phyloP scores from a whole-genome alignment of 2,113 vertebrate species.

The Leptosomus discolor region DNA sequence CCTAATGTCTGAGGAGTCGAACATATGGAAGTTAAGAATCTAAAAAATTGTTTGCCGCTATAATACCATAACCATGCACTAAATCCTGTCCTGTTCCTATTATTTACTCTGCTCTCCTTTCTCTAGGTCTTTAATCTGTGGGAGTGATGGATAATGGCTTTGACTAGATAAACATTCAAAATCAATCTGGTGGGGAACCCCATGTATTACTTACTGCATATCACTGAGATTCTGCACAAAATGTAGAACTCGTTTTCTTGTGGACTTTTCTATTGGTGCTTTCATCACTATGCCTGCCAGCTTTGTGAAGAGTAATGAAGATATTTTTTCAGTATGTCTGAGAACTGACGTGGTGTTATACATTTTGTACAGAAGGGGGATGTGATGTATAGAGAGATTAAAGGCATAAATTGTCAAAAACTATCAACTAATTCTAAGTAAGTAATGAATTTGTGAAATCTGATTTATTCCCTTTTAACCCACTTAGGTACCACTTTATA shows the following conservation, averaged over 20 bases:
- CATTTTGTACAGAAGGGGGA: not conserved
- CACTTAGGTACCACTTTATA: not conserved
- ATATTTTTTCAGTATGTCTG: not conserved
- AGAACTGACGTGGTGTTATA: not conserved
- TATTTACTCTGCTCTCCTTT: not conserved
- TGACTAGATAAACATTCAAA: not conserved
- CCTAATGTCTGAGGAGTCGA: rapidly evolving
- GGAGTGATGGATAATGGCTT: not conserved
- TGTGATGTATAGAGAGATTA: not conserved
- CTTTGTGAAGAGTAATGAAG: not conserved
- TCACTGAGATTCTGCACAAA: not conserved
- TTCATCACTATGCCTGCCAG: not conserved
- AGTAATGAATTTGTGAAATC: not conserved
- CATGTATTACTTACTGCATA: not conserved
- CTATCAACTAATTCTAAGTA: not conserved
- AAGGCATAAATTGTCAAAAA: not conserved
- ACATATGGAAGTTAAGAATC: rapidly evolving
- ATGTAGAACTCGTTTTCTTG: not conserved
- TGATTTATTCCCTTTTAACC: not conserved
- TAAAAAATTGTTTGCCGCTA: not conserved
- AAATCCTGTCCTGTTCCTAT: not conserved
- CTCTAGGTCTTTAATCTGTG: not conserved
- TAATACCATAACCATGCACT: rapidly evolving
- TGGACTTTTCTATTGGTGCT: not conserved
- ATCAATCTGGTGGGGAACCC: not conserved